phyloP scores from a whole-genome alignment of 37 sponge, comb jelly and placozoan species.

The Amphimedon queenslandica region DNA sequence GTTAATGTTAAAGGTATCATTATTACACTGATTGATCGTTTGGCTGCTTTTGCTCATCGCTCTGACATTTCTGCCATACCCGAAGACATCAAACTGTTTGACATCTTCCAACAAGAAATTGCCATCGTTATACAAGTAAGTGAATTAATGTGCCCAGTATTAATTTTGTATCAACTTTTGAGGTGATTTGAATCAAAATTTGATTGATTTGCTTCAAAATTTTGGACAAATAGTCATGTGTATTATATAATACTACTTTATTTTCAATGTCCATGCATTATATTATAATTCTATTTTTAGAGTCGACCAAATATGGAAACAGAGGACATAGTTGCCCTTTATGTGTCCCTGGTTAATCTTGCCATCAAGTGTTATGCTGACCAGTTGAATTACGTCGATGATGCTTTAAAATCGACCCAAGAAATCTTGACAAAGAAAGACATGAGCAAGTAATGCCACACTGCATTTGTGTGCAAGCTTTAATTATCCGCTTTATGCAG shows the following conservation, averaged over 20 bases:
- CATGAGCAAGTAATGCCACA: constrained; percentile 18
- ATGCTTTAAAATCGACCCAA: constrained; percentile 61
- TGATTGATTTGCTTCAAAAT: too few species aligned
- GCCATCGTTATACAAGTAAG: constrained; percentile 84
- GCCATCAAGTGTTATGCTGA: constrained; percentile 93
- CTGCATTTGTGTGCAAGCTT: background rate
- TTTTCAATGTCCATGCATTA: background rate
- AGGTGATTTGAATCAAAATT: too few species aligned
- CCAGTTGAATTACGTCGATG: constrained; percentile 88
- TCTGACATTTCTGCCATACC: constrained; percentile 88
- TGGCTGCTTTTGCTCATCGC: constrained; percentile 78
- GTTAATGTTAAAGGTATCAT: constrained; percentile 97
- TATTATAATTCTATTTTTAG: constrained; percentile 30
- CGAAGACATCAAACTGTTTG: constrained; percentile 78
- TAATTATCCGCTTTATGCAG: constrained; percentile 12
- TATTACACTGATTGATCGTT: constrained; percentile 84
- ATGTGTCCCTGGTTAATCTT: constrained; percentile 83
- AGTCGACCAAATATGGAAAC: constrained; percentile 73
- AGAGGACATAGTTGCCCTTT: constrained; percentile 86
- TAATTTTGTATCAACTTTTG: too few species aligned
- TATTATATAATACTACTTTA: background rate
- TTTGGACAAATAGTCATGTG: too few species aligned
- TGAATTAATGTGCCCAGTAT: too few species aligned
- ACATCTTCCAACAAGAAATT: constrained; percentile 95
- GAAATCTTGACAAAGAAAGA: constrained; percentile 64